Evolutionary conservation across 2,113 vertebrate species (phyloP).

Genomic region (Thamnophis sirtalis): DNA sequence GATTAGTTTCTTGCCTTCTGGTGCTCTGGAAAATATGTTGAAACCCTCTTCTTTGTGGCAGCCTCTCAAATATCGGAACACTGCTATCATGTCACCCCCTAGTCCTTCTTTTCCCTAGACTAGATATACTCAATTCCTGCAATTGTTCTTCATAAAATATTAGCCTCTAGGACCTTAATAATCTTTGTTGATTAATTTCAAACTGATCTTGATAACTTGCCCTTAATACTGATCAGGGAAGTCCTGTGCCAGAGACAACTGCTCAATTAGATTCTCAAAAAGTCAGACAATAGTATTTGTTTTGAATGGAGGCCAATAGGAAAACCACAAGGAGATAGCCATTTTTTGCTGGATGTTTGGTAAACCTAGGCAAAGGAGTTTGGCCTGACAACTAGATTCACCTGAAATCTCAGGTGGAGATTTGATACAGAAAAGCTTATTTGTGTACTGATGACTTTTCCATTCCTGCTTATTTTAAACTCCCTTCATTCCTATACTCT

Average conservation of each 20-base stretch:
- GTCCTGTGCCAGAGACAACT: not conserved
- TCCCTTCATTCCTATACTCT: not conserved
- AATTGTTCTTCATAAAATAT: too few species aligned
- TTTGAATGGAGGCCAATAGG: not conserved
- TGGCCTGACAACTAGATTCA: not conserved
- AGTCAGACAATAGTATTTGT: not conserved
- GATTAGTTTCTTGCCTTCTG: too few species aligned
- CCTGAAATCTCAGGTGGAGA: not conserved
- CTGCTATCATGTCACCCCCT: too few species aligned
- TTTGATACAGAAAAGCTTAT: not conserved
- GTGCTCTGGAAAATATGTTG: too few species aligned
- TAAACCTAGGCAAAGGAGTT: not conserved
- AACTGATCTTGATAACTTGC: not conserved
- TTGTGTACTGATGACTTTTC: not conserved
- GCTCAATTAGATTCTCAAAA: not conserved
- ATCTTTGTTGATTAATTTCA: not conserved
- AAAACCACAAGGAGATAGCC: not conserved
- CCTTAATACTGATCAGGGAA: not conserved
- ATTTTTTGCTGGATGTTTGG: not conserved
- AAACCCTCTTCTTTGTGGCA: too few species aligned
- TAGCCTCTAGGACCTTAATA: too few species aligned
- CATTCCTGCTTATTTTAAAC: not conserved
- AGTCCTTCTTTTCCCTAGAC: too few species aligned
- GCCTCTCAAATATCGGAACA: too few species aligned
- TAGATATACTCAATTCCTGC: too few species aligned